Percentiles rank a stretch among this genome's conserved stretches.
These are phyloP conservation scores for Bombyx huttoni DNA, from an alignment of 2,888 invertebrate genomes.

Conservation along the genomic window DNA sequence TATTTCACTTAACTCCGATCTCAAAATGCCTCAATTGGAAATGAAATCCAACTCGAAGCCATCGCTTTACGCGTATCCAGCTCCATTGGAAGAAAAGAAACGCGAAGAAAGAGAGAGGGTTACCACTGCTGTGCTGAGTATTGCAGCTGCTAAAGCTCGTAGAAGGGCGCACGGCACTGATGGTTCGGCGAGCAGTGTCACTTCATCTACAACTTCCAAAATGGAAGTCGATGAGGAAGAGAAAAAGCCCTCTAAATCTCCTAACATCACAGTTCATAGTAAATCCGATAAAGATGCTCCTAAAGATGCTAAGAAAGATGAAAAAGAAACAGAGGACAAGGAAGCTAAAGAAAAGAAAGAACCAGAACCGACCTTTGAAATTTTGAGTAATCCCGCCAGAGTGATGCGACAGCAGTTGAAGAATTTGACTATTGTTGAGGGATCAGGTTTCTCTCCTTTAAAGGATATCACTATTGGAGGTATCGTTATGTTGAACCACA, in stretches of 20 bases:
- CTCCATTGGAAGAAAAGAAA: slow-evolving; percentile 97
- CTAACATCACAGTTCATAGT: slow-evolving; percentile 60
- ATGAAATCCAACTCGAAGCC: slow-evolving; percentile 94
- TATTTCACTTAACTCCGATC: slow-evolving; percentile 93
- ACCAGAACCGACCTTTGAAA: slow-evolving; percentile 92
- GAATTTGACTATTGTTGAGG: slow-evolving; percentile 83
- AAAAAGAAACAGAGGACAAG: slow-evolving; percentile 60
- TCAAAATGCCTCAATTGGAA: slow-evolving; percentile 94
- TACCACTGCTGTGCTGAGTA: slow-evolving; percentile 96
- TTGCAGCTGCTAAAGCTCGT: slow-evolving; percentile 90
- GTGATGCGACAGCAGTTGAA: slow-evolving; percentile 93
- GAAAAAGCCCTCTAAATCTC: slow-evolving; percentile 62
- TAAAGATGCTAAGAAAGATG: slow-evolving; percentile 65
- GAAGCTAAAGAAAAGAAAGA: slow-evolving; percentile 78
- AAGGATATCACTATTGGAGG: slow-evolving; percentile 97
- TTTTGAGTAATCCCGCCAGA: slow-evolving; percentile 94
- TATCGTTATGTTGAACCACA: slow-evolving; percentile 93
- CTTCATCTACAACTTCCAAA: slow-evolving; percentile 78
- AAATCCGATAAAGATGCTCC: slow-evolving; percentile 61
- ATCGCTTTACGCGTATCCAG: slow-evolving; percentile 96
- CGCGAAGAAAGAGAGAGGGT: slow-evolving; percentile 98
- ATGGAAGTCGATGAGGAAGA: slow-evolving; percentile 89
- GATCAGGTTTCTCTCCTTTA: slow-evolving; percentile 84
- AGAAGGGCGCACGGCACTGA: slow-evolving; percentile 84
- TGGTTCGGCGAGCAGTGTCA: slow-evolving; percentile 71